Base-by-base conservation (phyloP, 2,113 vertebrate species). In the Calyptommatus sinebrachiatus region DNA sequence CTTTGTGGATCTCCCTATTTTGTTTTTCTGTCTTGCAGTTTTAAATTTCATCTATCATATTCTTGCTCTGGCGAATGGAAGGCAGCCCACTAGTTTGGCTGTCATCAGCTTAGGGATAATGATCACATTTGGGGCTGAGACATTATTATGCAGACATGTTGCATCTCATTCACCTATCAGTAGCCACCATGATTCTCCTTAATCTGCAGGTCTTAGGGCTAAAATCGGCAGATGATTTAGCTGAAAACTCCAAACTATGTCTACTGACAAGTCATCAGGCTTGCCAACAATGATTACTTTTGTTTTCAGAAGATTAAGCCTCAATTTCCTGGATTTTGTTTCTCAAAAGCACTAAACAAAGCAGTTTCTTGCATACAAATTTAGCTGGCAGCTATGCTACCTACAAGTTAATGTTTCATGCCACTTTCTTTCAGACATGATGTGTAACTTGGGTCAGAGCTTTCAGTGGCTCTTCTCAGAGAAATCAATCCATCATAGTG, bases 401-500 rank as follows among this genome's bases (percentile, higher is more conserved):
- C 26, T 46, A 69, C 35, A 22, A 68, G 50, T 81, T 68, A 69
- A 68, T 61, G 35, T 35, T 61, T 61, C 21, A 10, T 46, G 71
- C 65, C 72, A 24, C 31, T 46, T 66, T 73, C 70, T 73, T 74
- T 68, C 61, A 74, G 28, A 67, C 28, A 35, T 73, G 50, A 81
- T 46, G 50, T 60, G 28, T 70, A 61, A 75, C 31, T 75, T 20
- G 6, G 41, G 41, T 75, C 53, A 81, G 66, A 69, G 0, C 28
- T 88, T 1, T 1, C 21, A 73, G 81, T 53, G 70, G 65, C 81
- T 82, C 89, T 88, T 83, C 82, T 88, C 84, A 73, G 81, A 83
- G 57, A 57, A 41, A 89, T 79, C 84, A 86, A 89, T 92, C 92
- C 89, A 90, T 93, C 88, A 90, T 86, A 81, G 84, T 62, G 8